These are phyloP conservation scores for Hippocampus kuda DNA, from an alignment of 2,797 vertebrate species.

Conservation along the genomic window DNA sequence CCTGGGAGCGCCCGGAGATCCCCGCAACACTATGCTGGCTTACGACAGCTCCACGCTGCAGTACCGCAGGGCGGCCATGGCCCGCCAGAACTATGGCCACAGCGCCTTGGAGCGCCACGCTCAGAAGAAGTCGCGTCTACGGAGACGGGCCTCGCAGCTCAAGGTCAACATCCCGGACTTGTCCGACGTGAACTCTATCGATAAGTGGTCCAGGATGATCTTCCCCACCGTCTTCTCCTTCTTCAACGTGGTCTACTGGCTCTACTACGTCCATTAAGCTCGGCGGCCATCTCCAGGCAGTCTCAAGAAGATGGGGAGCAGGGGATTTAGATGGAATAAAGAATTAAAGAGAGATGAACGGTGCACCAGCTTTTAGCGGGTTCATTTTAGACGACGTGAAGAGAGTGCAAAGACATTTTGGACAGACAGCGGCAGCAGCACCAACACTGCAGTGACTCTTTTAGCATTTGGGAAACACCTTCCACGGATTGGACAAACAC, in stretches of 20 bases:
- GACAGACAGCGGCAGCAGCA: constrained; percentile 64
- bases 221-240: constrained; percentile 98
- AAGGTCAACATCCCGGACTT: constrained; percentile 99
- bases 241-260: constrained; percentile 99
- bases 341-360: constrained; percentile 44
- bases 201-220: constrained; percentile 98
- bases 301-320: constrained; percentile 30
- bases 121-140: constrained; percentile 95
- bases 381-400: constrained; percentile 63
- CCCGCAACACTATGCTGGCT: constrained; percentile 90
- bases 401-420: constrained; percentile 60
- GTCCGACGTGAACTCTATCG: constrained; percentile 98
- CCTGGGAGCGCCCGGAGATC: constrained; percentile 76
- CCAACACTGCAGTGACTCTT: constrained; percentile 70
- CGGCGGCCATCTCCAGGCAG: constrained; percentile 21
- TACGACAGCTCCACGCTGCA: constrained; percentile 92
- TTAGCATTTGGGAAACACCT: constrained; percentile 82
- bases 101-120: constrained; percentile 91
- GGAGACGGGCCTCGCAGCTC: constrained; percentile 92
- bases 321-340: constrained; percentile 26
- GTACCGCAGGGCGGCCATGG: constrained; percentile 88
- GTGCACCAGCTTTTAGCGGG: constrained; percentile 64
- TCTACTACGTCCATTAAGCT: constrained; percentile 98
- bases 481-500: constrained; percentile 74
- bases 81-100: constrained; percentile 91